Evolutionary conservation across 2,113 vertebrate species (phyloP), one percentile per base, ranked within the genome.

Genomic region (Dicerorhinus sumatrensis): DNA sequence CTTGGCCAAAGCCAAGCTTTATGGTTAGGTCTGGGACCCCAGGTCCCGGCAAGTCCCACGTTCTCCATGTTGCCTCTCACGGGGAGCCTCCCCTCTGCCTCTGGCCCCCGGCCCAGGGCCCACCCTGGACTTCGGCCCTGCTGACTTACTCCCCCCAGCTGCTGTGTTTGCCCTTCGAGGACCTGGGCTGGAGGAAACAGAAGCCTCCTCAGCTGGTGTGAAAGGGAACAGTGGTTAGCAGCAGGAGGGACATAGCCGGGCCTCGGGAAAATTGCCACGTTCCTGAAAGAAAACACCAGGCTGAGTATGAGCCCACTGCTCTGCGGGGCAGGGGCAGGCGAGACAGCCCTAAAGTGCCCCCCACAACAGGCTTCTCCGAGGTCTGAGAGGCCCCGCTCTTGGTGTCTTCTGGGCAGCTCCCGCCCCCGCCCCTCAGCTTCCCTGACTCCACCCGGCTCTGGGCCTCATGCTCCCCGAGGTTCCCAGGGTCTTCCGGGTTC

Each of bases 21-120:
- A 65, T 16, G 80, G n/a, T 9, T 69, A 8, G 29, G 20, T 17
- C 87, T 39, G 4, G 39, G 69, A 56, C 48, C 54, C 23, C 4
- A 2, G 51, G 27, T 39, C 42, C 69, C 0, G 33, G 36, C 3
- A 27, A 56, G 20, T 29, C 14, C 51, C 23, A 3, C 0, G n/a
- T 25, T 36, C 27, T 87, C 58, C 17, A 27, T 9, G 16, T 10
- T 16, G 36, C 36, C 21, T 70, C 62, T 54, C 48, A 11, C 3
- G 6, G 72, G 73, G 54, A 4, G 33, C 27, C 18, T 65, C 27
- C 8, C 27, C 58, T 63, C 8, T 12, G 18, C 46, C 56, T 39
- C 9, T 6, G 5, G 8, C 27, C 63, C 36, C 20, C 11, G 5
- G 42, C 5, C 42, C 42, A 42, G 42, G 1, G 13, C 13, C 18